Conservation (phyloP, 2,113 vertebrate species). For the Hyaena hyaena region DNA sequence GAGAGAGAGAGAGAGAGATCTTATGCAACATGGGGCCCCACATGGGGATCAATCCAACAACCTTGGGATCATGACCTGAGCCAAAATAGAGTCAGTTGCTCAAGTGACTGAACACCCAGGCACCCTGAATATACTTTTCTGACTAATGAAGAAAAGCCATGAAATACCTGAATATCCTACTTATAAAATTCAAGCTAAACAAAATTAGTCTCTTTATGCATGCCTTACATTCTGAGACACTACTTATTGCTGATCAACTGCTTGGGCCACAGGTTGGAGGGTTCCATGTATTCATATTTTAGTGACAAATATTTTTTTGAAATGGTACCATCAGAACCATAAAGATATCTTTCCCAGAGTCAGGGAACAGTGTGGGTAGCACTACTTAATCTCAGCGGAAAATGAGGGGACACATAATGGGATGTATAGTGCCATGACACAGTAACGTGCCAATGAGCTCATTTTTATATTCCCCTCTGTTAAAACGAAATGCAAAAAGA, state of each 20-base stretch:
- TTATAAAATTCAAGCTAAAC: conserved; percentile 53
- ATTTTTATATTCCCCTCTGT: background rate
- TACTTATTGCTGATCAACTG: conserved; percentile 34
- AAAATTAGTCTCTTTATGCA: background rate
- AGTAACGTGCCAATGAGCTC: background rate
- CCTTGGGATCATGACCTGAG: no score
- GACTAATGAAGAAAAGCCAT: conserved; percentile 28
- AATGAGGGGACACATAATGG: background rate
- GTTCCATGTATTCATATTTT: conserved; percentile 58
- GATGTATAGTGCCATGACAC: background rate
- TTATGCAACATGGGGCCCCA: no score
- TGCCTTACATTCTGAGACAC: conserved; percentile 34
- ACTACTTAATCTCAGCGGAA: conserved; percentile 4
- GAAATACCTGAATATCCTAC: background rate
- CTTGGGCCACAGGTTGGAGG: background rate
- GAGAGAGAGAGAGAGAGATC: no score
- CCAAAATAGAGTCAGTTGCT: no score
- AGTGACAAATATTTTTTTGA: background rate
- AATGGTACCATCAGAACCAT: background rate
- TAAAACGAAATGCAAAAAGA: conserved; percentile 11
- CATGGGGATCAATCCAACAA: no score
- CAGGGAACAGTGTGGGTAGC: background rate
- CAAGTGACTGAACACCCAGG: no score
- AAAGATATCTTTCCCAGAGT: conserved; percentile 3
- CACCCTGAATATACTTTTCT: background rate